phyloP scores from a whole-genome alignment of 2,113 vertebrate genomes.

The pig (Sus scrofa) region T2T-Sscrofa CM000824.6:155246001-155246500 shows the following conservation, averaged over 20 bases:
- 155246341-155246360: not conserved
- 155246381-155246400: not conserved
- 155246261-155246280: not conserved
- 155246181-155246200: not conserved
- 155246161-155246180: not conserved
- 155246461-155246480: not conserved
- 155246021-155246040: not conserved
- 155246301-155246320: not conserved
- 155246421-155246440: not conserved
- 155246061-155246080: not conserved
- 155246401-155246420: not conserved
- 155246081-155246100: not conserved
- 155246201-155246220: not conserved
- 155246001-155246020: not conserved
- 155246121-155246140: not conserved
- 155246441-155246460: not conserved
- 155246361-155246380: not conserved
- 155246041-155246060: not conserved
- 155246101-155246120: not conserved
- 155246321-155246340: not conserved
- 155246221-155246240: not conserved
- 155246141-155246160: not conserved
- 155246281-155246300: constrained; percentile 13
- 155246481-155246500: not conserved
- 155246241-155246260: not conserved